phyloP scores from a whole-genome alignment of 2,797 vertebrate species.

The Enteromius mattozi region DNA sequence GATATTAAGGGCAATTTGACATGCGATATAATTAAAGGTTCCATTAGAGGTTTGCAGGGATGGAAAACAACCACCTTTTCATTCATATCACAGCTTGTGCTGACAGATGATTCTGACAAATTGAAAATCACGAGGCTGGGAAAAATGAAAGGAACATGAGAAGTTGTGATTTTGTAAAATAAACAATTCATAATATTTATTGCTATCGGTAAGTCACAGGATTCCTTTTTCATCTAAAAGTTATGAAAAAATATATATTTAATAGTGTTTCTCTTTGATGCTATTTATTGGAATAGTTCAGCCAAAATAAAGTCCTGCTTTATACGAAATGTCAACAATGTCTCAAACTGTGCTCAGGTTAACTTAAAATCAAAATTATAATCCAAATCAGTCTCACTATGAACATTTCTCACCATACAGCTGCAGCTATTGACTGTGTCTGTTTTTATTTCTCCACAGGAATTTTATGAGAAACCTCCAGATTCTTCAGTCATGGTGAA shows the following conservation, averaged over 20 bases:
- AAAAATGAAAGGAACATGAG: conserved; percentile 24
- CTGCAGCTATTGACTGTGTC: not conserved
- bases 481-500: not conserved
- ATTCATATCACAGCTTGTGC: conserved; percentile 20
- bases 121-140: not conserved
- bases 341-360: not conserved
- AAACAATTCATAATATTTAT: conserved; percentile 22
- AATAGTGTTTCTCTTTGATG: too few relatives aligned
- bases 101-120: conserved; percentile 27
- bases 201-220: not conserved
- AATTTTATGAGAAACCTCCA: not conserved
- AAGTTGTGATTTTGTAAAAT: conserved; percentile 10
- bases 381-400: not conserved
- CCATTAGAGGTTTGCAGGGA: conserved; percentile 17
- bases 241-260: too few relatives aligned
- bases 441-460: not conserved
- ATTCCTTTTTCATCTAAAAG: too few relatives aligned
- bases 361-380: not conserved
- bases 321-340: not conserved
- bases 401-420: not conserved
- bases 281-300: too few relatives aligned
- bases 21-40: conserved; percentile 23
- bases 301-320: too few relatives aligned
- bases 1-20: conserved; percentile 11
- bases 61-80: conserved; percentile 20